These are phyloP conservation scores for Stichodactyla mertensii DNA, from an alignment of 64 coral and sea anemone species.

Conservation along the genomic window DNA sequence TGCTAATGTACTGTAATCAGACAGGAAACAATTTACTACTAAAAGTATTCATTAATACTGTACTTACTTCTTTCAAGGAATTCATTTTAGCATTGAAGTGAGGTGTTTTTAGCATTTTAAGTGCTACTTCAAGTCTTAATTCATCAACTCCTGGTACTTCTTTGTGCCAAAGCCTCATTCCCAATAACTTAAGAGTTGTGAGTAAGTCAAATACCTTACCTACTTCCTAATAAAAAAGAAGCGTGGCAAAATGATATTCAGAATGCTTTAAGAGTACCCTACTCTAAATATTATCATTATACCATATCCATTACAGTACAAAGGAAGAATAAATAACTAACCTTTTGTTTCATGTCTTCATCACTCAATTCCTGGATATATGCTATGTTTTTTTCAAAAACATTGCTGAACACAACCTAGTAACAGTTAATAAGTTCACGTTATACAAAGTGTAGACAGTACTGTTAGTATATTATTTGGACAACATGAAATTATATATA, in stretches of 20 bases:
- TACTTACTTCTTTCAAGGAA: slow-evolving; percentile 75
- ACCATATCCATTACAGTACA: neutral
- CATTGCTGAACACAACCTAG: slow-evolving; percentile 77
- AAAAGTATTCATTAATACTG: neutral
- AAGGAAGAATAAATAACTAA: neutral
- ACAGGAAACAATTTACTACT: no score
- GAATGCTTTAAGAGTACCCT: no score
- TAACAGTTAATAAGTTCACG: neutral
- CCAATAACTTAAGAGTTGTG: slow-evolving; percentile 78
- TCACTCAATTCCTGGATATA: slow-evolving; percentile 88
- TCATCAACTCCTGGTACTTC: slow-evolving; percentile 82
- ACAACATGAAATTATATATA: no score
- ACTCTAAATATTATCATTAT: no score
- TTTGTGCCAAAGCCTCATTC: slow-evolving; percentile 77
- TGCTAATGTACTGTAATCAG: no score
- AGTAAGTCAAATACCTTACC: slow-evolving; percentile 88
- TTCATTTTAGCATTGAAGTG: slow-evolving; percentile 99
- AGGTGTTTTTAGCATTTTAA: slow-evolving; percentile 90
- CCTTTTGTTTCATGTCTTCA: slow-evolving; percentile 97
- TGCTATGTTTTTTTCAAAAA: slow-evolving; percentile 85
- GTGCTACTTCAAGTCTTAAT: slow-evolving; percentile 75
- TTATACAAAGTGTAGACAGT: no score
- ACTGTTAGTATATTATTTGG: no score
- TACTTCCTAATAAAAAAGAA: slow-evolving; percentile 56
- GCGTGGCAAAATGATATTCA: neutral